These are phyloP conservation scores for Dioctria rufipes DNA, from an alignment of 2,888 invertebrate species.

Conservation along the genomic window DNA sequence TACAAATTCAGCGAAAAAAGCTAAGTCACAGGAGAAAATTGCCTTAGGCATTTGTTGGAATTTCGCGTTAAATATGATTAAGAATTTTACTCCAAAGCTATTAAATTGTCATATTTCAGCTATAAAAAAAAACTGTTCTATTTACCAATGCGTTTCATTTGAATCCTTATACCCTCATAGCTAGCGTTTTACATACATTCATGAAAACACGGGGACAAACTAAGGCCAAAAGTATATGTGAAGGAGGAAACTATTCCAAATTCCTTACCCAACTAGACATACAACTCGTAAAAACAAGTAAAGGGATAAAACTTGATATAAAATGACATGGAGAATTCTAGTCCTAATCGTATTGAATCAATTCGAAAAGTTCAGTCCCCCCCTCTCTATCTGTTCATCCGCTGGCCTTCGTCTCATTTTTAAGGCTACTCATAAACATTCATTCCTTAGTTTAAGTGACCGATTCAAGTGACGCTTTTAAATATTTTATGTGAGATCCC, in stretches of 20 bases:
- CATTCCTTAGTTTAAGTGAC: constrained; percentile 35
- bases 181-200: neutral
- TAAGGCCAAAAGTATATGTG: no score
- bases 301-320: neutral
- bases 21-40: no score
- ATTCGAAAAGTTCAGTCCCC: constrained; percentile 18
- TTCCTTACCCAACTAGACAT: no score
- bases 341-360: constrained; percentile 7
- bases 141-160: no score
- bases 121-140: no score
- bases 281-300: neutral
- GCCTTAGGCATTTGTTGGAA: no score
- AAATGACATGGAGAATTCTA: neutral
- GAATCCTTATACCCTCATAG: neutral
- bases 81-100: no score
- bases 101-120: no score
- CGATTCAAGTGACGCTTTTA: constrained; percentile 39
- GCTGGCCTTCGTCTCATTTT: neutral
- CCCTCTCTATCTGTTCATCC: neutral
- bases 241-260: no score
- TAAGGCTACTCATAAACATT: neutral
- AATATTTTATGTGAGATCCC: constrained; percentile 45
- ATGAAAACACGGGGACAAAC: neutral
- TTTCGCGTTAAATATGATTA: no score
- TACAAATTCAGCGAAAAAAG: no score